Conservation (phyloP, 2,113 vertebrate species). For the Bambusicola thoracicus region DNA sequence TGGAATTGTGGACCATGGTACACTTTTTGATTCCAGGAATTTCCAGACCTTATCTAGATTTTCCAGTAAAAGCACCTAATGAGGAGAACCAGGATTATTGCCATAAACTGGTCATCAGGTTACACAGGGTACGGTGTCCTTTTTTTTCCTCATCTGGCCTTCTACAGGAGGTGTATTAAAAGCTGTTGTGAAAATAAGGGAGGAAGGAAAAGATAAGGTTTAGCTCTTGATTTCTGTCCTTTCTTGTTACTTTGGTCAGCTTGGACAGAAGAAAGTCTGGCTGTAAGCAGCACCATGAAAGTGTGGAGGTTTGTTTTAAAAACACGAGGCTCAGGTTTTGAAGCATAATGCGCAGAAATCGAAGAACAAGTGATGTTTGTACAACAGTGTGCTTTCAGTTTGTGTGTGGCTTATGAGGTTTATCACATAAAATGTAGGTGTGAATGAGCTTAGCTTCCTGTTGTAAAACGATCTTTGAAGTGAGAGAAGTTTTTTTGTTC, state of each 20-base stretch:
- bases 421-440: not conserved
- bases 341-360: not conserved
- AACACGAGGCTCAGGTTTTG: not conserved
- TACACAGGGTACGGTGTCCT: conserved; percentile 84
- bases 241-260: not conserved
- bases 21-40: conserved; percentile 93
- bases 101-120: conserved; percentile 91
- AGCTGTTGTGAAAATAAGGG: not conserved
- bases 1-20: conserved; percentile 94
- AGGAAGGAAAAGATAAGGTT: not conserved
- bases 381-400: not conserved
- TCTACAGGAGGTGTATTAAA: not conserved
- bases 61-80: conserved; percentile 88
- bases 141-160: not conserved
- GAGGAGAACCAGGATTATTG: conserved; percentile 96
- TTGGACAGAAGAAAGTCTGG: not conserved
- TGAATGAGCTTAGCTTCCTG: not conserved
- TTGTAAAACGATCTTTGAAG: not conserved
- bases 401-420: not conserved
- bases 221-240: not conserved
- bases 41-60: conserved; percentile 87
- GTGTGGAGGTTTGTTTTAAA: not conserved
- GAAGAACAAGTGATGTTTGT: not conserved
- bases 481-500: not conserved
- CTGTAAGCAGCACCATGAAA: not conserved